Conservation (phyloP, 2,113 vertebrate genomes). For the Sigmodon hispidus region DNA sequence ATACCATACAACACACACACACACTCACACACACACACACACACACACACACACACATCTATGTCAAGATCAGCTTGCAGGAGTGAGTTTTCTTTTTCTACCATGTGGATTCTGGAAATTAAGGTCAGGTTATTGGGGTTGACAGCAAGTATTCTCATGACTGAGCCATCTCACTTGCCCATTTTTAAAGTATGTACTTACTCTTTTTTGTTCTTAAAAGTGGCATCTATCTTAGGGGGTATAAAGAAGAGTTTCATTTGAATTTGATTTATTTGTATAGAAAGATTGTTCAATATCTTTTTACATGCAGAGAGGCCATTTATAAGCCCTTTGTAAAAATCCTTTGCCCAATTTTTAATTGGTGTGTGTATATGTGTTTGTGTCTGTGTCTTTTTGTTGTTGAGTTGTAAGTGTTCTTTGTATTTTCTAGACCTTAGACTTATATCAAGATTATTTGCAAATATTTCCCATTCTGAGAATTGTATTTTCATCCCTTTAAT, state of each 20-base stretch:
- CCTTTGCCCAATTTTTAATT: neutral
- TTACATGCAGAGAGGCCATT: neutral
- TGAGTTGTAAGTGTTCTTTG: neutral
- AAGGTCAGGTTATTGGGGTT: neutral
- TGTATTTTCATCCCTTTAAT: conserved; percentile 13
- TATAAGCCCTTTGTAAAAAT: conserved; percentile 2
- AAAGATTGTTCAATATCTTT: conserved; percentile 3
- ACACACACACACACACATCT: neutral
- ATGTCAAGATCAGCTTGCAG: neutral
- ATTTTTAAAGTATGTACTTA: neutral
- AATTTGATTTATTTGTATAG: conserved; percentile 42
- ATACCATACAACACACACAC: neutral
- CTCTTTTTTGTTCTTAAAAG: neutral
- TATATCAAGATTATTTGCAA: conserved; percentile 4
- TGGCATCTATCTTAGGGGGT: neutral
- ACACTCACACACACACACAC: too few relatives aligned
- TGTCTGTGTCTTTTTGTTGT: neutral
- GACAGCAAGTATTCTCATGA: neutral
- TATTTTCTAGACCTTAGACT: neutral
- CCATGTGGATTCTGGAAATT: neutral
- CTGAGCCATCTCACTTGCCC: neutral
- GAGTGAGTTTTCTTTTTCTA: neutral
- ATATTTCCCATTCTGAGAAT: conserved; percentile 23
- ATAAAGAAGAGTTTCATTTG: conserved; percentile 20
- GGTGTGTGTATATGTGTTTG: neutral